phyloP scores from a whole-genome alignment of 2,113 vertebrate genomes.

The Archilochus colubris region DNA sequence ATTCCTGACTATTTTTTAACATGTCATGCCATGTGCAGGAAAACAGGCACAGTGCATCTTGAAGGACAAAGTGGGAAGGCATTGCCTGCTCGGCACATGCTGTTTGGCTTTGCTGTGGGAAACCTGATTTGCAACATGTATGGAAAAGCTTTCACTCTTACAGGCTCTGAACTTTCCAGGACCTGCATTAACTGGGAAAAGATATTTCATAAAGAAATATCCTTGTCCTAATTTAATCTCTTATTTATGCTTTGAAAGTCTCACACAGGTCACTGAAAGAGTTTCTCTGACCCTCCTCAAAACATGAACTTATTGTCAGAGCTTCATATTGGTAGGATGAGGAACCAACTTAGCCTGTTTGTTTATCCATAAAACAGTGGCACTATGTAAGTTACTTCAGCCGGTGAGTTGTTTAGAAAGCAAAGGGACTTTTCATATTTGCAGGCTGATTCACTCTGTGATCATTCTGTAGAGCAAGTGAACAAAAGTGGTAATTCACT shows the following conservation, averaged over 20 bases:
- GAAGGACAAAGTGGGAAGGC: neutral
- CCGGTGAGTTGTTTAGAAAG: neutral
- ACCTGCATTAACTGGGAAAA: neutral
- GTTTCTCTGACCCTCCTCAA: neutral
- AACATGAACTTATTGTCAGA: neutral
- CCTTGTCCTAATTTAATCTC: neutral
- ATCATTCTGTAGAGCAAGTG: neutral
- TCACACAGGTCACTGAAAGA: neutral
- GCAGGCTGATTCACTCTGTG: neutral
- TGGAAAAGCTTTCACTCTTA: neutral
- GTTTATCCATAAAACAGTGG: neutral
- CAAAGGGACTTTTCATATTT: neutral
- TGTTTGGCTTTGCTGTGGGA: neutral
- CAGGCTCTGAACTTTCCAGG: neutral
- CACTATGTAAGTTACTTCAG: neutral
- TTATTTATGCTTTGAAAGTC: neutral
- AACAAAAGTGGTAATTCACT: conserved; percentile 6
- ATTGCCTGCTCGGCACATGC: neutral
- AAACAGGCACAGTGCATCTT: neutral
- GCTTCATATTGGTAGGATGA: neutral
- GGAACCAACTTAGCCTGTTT: neutral
- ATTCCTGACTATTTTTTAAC: neutral
- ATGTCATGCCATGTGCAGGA: neutral
- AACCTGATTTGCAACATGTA: neutral
- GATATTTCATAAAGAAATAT: neutral